Evolutionary conservation across 2,797 vertebrate species (phyloP), one percentile per base, ranked within the genome.

Genomic region (Notolabrus celidotus): DNA sequence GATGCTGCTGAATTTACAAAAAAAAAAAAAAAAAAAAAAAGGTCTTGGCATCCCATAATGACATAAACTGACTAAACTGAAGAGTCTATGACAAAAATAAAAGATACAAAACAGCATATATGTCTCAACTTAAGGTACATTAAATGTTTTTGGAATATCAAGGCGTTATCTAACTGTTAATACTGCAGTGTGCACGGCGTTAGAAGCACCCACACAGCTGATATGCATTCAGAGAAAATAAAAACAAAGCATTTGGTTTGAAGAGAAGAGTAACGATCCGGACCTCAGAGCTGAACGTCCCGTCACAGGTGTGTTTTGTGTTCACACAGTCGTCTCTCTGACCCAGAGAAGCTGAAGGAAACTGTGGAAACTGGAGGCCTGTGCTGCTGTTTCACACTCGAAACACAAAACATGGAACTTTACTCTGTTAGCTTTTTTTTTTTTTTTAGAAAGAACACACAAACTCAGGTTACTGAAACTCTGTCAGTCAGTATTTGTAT

Each of bases 101-200:
- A 74, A 77, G 58, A 85, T 80, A 85, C 31, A 86, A 85, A 86
- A 82, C 79, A 71, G 74, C 71, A 73, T 87, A 86, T 22, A 82
- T 76, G 75, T 87, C 74, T 86, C 50, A 43, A 80, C 78, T 74
- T 81, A 86, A 71, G 86, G 73, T 84, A 87, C 83, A 85, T 84
- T 75, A 86, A 58, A 81, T 82, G 71, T 81, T 85, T 88, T 89
- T 80, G 89, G 86, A 91, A 90, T 91, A 92, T 81, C 79, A 77
- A 89, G 67, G 81, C 71, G 53, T 79, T 64, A 66, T 80, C 74
- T 82, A 85, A 77, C 78, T 46, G 76, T 85, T 91, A 87, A 90
- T 85, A 89, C 91, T 90, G 92, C 84, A 81, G 71, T 20, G 81
- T 79, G 79, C 78, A 67, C 80, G 71, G 79, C 52, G 27, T 77